Evolutionary conservation across 2,113 vertebrate species (phyloP).

Genomic region (Caranx melampygus): DNA sequence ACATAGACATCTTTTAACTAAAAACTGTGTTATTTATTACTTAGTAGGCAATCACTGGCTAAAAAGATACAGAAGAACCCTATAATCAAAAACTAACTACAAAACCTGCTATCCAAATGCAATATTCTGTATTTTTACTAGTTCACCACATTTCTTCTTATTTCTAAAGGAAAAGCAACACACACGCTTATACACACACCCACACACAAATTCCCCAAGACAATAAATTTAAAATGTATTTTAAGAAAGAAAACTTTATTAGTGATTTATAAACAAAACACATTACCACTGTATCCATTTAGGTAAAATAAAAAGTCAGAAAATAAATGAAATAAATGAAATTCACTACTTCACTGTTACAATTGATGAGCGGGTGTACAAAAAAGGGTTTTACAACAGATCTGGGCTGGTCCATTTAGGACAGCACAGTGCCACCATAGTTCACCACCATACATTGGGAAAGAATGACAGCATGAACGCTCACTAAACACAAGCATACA

Average conservation of each 20-base stretch:
- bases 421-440: conserved; percentile 82
- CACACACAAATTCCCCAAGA: not conserved
- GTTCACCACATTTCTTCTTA: not conserved
- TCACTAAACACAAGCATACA: conserved; percentile 88
- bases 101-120: not conserved
- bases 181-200: not conserved
- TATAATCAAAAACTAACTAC: not conserved
- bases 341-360: conserved; percentile 86
- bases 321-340: conserved; percentile 78
- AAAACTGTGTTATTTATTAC: not conserved
- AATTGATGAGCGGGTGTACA: conserved; percentile 85
- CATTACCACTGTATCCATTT: conserved; percentile 85
- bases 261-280: conserved; percentile 89
- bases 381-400: conserved; percentile 81
- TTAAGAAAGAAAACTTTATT: conserved; percentile 88
- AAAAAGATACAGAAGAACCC: not conserved
- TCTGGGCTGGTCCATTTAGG: conserved; percentile 73
- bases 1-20: not conserved
- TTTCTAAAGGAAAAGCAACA: not conserved
- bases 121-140: not conserved
- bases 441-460: conserved; percentile 84
- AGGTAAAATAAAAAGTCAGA: conserved; percentile 79
- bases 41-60: not conserved
- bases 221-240: conserved; percentile 57
- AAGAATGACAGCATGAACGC: conserved; percentile 84